phyloP scores from a whole-genome alignment of 2,113 vertebrate genomes.

The Lagopus muta region DNA sequence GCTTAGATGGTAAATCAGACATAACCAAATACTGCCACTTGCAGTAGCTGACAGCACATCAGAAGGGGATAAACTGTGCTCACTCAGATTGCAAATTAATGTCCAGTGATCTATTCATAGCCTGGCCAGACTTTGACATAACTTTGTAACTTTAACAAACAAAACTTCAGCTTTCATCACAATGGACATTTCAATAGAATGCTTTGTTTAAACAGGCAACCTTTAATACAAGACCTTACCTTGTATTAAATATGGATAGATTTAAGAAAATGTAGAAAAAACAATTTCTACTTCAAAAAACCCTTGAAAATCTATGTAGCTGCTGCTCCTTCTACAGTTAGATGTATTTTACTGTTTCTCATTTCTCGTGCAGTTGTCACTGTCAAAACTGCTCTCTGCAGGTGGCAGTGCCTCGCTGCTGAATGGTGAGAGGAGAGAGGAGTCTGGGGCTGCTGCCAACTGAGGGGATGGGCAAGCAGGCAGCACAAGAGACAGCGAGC shows the following conservation, averaged over 20 bases:
- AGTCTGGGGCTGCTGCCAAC: background rate
- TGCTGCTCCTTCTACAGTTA: background rate
- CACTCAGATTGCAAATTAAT: background rate
- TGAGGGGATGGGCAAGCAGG: background rate
- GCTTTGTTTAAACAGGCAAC: background rate
- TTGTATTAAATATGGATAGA: background rate
- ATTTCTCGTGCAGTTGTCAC: background rate
- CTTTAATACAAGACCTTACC: background rate
- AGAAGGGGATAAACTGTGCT: background rate
- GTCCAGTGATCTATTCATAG: background rate
- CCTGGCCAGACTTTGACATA: background rate
- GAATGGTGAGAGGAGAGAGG: background rate
- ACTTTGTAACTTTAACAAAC: background rate
- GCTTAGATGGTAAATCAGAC: background rate
- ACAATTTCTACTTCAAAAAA: background rate
- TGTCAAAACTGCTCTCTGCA: constrained; percentile 6
- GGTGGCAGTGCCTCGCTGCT: constrained; percentile 47
- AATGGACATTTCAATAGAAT: background rate
- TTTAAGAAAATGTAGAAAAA: background rate
- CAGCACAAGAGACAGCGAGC: background rate
- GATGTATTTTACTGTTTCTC: background rate
- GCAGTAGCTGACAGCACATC: background rate
- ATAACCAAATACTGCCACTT: background rate
- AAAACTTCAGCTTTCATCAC: background rate
- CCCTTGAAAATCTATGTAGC: background rate